Evolutionary conservation across 2,888 invertebrate species (phyloP).

Genomic region (Mystacides longicornis): DNA sequence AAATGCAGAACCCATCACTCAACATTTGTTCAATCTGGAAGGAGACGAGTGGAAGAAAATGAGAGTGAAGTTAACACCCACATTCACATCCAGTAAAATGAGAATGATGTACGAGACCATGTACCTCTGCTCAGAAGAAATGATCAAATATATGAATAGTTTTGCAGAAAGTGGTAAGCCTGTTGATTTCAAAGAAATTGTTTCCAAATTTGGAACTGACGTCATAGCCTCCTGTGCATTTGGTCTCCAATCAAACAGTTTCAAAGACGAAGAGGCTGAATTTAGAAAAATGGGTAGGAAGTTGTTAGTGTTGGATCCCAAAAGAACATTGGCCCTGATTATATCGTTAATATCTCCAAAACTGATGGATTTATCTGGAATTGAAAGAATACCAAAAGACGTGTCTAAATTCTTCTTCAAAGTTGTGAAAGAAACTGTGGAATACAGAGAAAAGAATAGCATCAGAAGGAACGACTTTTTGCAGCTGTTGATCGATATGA

Average conservation of each 20-base stretch:
- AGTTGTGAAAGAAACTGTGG: slow-evolving; percentile 13
- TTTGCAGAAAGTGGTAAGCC: neutral
- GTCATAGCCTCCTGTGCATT: slow-evolving; percentile 31
- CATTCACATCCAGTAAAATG: slow-evolving; percentile 3
- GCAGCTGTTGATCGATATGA: slow-evolving; percentile 19
- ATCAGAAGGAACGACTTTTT: slow-evolving; percentile 18
- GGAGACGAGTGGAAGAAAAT: slow-evolving; percentile 6
- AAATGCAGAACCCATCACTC: neutral
- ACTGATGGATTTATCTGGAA: neutral
- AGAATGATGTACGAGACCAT: neutral
- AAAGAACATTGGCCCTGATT: neutral
- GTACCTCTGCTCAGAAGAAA: neutral
- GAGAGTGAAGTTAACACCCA: neutral
- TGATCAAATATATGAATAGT: neutral
- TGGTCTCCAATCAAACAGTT: slow-evolving; percentile 30
- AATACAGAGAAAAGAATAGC: slow-evolving; percentile 15
- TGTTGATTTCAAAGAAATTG: slow-evolving; percentile 6
- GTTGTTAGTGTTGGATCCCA: neutral
- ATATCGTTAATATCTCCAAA: neutral
- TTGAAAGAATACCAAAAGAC: neutral
- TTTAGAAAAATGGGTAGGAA: slow-evolving; percentile 25
- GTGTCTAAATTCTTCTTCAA: slow-evolving; percentile 11
- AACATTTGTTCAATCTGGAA: slow-evolving; percentile 7
- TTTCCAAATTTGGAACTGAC: slow-evolving; percentile 27
- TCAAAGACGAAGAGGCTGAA: slow-evolving; percentile 27